These are phyloP conservation scores for Gymnosoma rotundatum DNA, from an alignment of 2,888 invertebrate genomes.

Conservation along the genomic window DNA sequence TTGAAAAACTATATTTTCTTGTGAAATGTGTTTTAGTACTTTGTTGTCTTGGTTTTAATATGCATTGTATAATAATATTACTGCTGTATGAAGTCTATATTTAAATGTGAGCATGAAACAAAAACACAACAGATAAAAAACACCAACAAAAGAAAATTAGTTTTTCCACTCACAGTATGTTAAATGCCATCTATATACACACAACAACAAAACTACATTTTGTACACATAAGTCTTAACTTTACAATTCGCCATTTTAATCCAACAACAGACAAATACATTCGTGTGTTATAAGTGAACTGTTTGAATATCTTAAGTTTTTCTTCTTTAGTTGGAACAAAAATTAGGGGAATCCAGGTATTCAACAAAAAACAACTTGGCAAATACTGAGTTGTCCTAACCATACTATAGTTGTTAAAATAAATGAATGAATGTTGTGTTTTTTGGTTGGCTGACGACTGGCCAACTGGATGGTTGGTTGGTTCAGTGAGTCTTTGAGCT, in stretches of 20 bases:
- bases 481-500: slow-evolving; percentile 38
- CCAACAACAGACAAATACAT: slow-evolving; percentile 9
- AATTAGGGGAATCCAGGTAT: slow-evolving; percentile 34
- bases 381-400: slow-evolving; percentile 28
- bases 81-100: slow-evolving; percentile 37
- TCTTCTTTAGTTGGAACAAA: slow-evolving; percentile 40
- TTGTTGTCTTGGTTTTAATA: slow-evolving; percentile 25
- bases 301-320: slow-evolving; percentile 52
- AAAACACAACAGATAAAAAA: slow-evolving; percentile 21
- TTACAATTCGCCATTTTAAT: slow-evolving; percentile 9
- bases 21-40: neutral
- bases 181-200: slow-evolving; percentile 27
- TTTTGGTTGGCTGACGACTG: slow-evolving; percentile 30
- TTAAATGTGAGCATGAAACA: slow-evolving; percentile 34
- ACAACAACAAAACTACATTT: neutral
- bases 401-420: slow-evolving; percentile 35
- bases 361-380: slow-evolving; percentile 36
- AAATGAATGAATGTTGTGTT: slow-evolving; percentile 29
- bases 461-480: slow-evolving; percentile 36
- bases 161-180: slow-evolving; percentile 52
- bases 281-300: slow-evolving; percentile 23
- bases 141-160: slow-evolving; percentile 55
- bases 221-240: neutral
- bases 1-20: slow-evolving; percentile 32
- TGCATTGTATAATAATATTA: slow-evolving; percentile 50